Evolutionary conservation across 2,113 vertebrate genomes (phyloP), one percentile per base, ranked within the genome.

Genomic region (Phrynosoma platyrhinos): DNA sequence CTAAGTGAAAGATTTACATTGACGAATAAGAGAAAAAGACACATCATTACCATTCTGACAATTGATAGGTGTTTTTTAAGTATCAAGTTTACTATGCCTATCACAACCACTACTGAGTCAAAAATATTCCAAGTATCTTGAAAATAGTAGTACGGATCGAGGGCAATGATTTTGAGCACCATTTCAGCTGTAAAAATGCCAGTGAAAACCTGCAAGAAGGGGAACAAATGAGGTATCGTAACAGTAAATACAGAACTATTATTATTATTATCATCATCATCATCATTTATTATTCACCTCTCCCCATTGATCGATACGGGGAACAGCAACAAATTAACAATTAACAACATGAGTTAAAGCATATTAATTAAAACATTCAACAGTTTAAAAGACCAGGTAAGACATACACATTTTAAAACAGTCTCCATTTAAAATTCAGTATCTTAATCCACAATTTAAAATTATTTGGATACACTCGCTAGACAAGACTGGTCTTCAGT

Each of bases 61-160:
- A 69, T 87, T 0, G 88, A 76, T 0, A 81, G 25, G 1, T 32
- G 92, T 2, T 0, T 16, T 6, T 2, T 36, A 2, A 36, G 0
- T 64, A 2, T 0, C 42, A 91, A 83, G 81, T 74, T 90, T 0
- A 91, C 88, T n/a, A 97, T 81, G 83, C 96, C 94, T 87, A 96
- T 79, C 78, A 96, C 87, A 88, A 96, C 96, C 47, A 97, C 91
- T 1, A 95, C 0, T 13, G 94, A 93, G 87, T 97, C 97, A 88
- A 97, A 97, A 79, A 97, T 10, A 90, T 97, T 97, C 97, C 97
- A 97, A 80, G 95, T 92, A 0, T 94, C 23, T 69, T 93, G 95
- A 75, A 97, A 97, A 88, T 97, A 97, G 91, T 97, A 85, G 78
- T 97, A 97, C 20, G 97, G 97, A 87, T 97, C 96, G 0, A 97